Percentiles rank a stretch among this genome's conserved stretches.
phyloP scores from a whole-genome alignment of 2,888 invertebrate genomes.

The Gasteruption jaculator region DNA sequence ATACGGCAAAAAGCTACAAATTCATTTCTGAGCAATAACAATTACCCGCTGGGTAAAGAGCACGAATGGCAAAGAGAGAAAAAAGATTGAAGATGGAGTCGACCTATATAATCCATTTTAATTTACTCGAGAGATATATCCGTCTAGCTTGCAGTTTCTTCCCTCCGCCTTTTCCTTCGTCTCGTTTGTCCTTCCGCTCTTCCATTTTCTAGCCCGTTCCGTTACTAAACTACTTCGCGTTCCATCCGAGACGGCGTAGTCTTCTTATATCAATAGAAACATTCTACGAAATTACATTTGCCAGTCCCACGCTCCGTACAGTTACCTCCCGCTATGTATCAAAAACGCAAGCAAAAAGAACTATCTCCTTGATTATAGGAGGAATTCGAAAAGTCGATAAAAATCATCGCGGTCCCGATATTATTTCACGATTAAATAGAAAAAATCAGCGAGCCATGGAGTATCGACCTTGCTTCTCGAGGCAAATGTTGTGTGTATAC shows the following conservation, averaged over 20 bases:
- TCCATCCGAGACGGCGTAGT: conserved; percentile 28
- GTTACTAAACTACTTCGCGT: conserved; percentile 22
- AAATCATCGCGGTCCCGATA: too few relatives aligned
- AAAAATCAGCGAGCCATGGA: too few relatives aligned
- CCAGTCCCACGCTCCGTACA: conserved; percentile 23
- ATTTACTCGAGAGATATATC: conserved; percentile 44
- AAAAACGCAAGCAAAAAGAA: too few relatives aligned
- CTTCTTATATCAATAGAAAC: conserved; percentile 46
- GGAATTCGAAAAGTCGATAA: neutral
- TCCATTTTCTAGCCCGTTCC: conserved; percentile 20
- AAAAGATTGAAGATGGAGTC: conserved; percentile 40
- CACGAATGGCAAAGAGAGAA: conserved; percentile 26
- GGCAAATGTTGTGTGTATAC: too few relatives aligned
- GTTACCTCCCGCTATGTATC: conserved; percentile 22
- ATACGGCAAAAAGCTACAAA: conserved; percentile 16
- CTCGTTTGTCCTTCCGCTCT: conserved; percentile 15
- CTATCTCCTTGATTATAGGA: too few relatives aligned
- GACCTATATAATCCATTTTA: conserved; percentile 49
- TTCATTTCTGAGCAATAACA: conserved; percentile 24
- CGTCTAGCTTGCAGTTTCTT: conserved; percentile 41
- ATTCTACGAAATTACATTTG: conserved; percentile 44
- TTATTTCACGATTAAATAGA: too few relatives aligned
- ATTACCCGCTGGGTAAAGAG: conserved; percentile 23
- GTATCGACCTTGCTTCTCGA: too few relatives aligned
- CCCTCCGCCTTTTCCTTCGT: conserved; percentile 21